A percentile compares a stretch with the other conserved stretches of the same genome.
phyloP scores from a whole-genome alignment of 2,797 vertebrate genomes.

The Diplodus sargus region DNA sequence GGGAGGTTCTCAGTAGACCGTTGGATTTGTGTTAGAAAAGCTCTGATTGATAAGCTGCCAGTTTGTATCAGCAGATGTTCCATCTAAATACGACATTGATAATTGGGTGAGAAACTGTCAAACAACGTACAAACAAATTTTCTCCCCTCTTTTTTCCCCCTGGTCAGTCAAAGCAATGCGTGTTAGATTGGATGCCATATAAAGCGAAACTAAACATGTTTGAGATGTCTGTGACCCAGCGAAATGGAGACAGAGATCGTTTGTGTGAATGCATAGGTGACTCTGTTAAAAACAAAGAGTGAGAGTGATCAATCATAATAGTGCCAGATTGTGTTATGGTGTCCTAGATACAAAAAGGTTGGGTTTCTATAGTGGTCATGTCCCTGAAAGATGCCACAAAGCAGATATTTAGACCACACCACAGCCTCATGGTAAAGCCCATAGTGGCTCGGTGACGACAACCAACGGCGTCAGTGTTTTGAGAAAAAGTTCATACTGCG shows the following conservation, averaged over 20 bases:
- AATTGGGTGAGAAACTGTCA: conserved; percentile 69
- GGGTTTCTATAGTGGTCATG: conserved; percentile 35
- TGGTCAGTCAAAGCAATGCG: conserved; percentile 34
- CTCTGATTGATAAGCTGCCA: conserved; percentile 74
- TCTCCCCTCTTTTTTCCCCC: conserved; percentile 47
- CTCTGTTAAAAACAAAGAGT: background rate
- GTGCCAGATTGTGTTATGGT: conserved; percentile 51
- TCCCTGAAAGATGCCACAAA: conserved; percentile 38
- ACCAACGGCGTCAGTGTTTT: conserved; percentile 11
- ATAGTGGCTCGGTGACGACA: conserved; percentile 31
- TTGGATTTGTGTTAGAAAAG: conserved; percentile 61
- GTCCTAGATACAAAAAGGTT: conserved; percentile 52
- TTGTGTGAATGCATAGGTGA: conserved; percentile 5
- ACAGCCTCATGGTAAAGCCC: conserved; percentile 42
- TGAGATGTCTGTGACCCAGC: conserved; percentile 28
- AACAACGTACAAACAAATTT: conserved; percentile 51
- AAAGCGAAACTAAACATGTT: conserved; percentile 41
- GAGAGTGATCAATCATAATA: background rate
- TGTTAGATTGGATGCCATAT: conserved; percentile 22
- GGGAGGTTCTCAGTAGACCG: conserved; percentile 67
- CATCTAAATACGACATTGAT: conserved; percentile 65
- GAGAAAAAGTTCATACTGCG: conserved; percentile 1
- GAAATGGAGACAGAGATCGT: conserved; percentile 31
- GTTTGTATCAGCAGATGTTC: conserved; percentile 74
- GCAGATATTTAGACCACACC: conserved; percentile 48